phyloP scores from a whole-genome alignment of 2,113 vertebrate species.

The Zosterops hypoxanthus region DNA sequence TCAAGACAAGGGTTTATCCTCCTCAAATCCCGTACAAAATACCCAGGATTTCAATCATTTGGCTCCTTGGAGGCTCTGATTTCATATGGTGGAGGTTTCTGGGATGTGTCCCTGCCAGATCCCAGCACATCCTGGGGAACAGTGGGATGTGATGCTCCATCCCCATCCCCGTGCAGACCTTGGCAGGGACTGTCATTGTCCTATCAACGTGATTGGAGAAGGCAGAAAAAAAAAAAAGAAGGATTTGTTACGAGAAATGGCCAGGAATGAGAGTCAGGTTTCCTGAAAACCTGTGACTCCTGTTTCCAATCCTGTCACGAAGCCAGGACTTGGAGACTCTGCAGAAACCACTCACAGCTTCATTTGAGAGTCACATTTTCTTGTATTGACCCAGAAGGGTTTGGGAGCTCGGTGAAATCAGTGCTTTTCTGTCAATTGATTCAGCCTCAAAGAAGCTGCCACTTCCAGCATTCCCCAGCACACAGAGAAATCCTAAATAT shows the following conservation, averaged over 20 bases:
- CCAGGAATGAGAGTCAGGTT: neutral
- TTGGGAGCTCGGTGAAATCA: neutral
- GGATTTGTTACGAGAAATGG: neutral
- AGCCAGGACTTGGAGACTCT: neutral
- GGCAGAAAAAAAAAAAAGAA: neutral
- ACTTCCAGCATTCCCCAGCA: neutral
- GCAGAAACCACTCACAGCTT: neutral
- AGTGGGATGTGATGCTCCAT: neutral
- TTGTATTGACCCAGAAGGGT: neutral
- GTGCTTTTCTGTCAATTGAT: neutral
- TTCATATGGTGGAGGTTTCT: neutral
- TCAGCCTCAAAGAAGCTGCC: neutral
- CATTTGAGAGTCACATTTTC: neutral
- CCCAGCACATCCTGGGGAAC: accelerated
- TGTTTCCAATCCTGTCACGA: neutral
- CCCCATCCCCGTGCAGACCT: accelerated
- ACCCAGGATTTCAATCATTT: neutral
- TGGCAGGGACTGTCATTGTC: neutral
- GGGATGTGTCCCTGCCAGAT: neutral
- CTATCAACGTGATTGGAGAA: neutral
- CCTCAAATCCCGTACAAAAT: neutral
- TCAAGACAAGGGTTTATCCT: neutral
- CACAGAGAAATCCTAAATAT: neutral
- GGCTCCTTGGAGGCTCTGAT: neutral
- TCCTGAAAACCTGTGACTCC: neutral